A percentile compares a stretch with the other conserved stretches of the same genome.
phyloP scores from a whole-genome alignment of 2,797 vertebrate species.

The Hemitrygon akajei region DNA sequence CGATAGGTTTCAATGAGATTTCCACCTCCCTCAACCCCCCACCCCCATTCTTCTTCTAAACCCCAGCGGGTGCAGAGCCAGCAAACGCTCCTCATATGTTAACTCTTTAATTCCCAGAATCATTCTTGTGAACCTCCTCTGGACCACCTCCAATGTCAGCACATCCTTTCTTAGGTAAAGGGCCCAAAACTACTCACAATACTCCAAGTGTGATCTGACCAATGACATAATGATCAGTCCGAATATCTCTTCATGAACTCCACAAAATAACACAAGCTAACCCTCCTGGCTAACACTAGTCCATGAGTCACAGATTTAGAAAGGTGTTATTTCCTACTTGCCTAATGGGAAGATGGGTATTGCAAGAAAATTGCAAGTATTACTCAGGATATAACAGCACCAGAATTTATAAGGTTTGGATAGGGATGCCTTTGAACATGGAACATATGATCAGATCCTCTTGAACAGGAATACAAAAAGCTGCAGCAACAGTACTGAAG shows the following conservation, averaged over 20 bases:
- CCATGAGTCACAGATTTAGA: not conserved
- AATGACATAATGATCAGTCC: not conserved
- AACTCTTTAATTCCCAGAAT: too few relatives aligned
- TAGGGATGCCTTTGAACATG: not conserved
- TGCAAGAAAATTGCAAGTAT: not conserved
- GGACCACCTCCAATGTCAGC: too few relatives aligned
- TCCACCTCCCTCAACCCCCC: too few relatives aligned
- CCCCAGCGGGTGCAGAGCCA: too few relatives aligned
- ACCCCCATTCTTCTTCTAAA: too few relatives aligned
- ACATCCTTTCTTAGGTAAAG: too few relatives aligned
- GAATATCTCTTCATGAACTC: not conserved
- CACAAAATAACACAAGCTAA: too few relatives aligned
- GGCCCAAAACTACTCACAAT: too few relatives aligned
- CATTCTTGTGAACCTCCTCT: too few relatives aligned
- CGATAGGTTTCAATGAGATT: too few relatives aligned
- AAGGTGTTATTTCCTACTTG: not conserved
- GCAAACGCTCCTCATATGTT: too few relatives aligned
- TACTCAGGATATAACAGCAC: not conserved
- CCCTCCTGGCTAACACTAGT: not conserved
- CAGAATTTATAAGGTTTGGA: not conserved
- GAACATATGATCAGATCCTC: not conserved
- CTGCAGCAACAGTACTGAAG: not conserved
- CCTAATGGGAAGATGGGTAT: not conserved
- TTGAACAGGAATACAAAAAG: not conserved
- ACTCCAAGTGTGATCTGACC: too few relatives aligned